Percentiles rank a stretch among this genome's conserved stretches.
phyloP scores from a whole-genome alignment of 1,140 invertebrate genomes.

The Glossosoma conforme region DNA sequence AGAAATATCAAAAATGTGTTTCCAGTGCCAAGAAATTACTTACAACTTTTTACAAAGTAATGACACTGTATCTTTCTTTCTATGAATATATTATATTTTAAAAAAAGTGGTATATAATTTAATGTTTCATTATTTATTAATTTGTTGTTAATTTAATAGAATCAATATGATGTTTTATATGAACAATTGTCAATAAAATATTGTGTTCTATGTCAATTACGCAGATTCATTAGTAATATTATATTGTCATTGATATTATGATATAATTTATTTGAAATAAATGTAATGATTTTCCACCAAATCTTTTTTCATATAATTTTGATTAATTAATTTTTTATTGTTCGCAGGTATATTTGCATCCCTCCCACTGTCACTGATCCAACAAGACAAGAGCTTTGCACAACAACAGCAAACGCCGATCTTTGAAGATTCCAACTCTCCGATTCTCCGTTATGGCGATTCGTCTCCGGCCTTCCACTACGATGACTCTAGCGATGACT shows the following conservation, averaged over 20 bases:
- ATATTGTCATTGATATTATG: no score
- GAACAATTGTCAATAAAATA: no score
- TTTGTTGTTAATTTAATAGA: no score
- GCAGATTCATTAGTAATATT: no score
- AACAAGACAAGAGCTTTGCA: constrained; percentile 15
- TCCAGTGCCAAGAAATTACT: constrained; percentile 12
- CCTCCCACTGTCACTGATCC: constrained; percentile 27
- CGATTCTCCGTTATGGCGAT: background rate
- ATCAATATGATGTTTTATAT: no score
- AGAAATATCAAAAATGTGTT: constrained; percentile 9
- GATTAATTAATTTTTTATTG: constrained; percentile 10
- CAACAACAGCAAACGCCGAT: background rate
- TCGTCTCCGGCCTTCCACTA: background rate
- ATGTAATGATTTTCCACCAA: no score
- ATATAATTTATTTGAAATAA: no score
- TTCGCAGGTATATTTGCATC: constrained; percentile 24
- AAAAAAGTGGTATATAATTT: no score
- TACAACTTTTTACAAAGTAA: constrained; percentile 13
- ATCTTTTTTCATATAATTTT: no score
- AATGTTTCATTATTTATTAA: no score
- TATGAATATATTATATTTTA: background rate
- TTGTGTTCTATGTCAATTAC: no score
- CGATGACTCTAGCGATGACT: background rate
- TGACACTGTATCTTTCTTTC: background rate
- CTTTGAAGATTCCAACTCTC: background rate